Conservation (phyloP, 2,113 vertebrate genomes). For the Neolamprologus hecqui region DNA sequence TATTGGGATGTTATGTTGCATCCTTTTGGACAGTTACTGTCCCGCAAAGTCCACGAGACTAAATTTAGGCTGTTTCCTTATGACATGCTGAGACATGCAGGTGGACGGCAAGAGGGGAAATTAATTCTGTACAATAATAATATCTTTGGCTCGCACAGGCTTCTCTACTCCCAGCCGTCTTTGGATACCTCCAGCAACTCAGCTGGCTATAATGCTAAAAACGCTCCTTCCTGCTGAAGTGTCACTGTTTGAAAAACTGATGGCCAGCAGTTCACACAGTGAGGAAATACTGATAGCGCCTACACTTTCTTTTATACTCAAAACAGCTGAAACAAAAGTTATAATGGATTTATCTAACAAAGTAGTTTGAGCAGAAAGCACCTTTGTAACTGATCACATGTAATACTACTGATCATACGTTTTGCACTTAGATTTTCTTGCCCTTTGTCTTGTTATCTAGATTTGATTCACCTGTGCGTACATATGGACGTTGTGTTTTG, state of each 20-base stretch:
- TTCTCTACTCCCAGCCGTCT: background rate
- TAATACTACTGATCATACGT: background rate
- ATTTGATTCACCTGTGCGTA: background rate
- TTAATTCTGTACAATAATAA: slow-evolving; percentile 31
- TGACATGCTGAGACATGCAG: slow-evolving; percentile 20
- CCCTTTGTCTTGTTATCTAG: background rate
- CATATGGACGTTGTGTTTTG: background rate
- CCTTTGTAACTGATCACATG: background rate
- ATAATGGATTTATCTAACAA: background rate
- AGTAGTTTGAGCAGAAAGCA: background rate
- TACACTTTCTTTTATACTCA: background rate
- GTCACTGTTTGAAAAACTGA: background rate
- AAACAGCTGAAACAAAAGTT: background rate
- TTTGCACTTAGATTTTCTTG: background rate
- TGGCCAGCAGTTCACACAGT: background rate
- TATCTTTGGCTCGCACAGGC: slow-evolving; percentile 1
- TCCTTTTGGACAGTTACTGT: background rate
- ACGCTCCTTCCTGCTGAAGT: background rate
- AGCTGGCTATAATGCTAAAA: background rate
- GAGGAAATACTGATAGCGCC: background rate
- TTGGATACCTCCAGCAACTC: background rate
- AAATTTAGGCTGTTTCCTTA: slow-evolving; percentile 17
- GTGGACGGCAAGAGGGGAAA: slow-evolving; percentile 17
- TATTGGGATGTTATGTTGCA: background rate
- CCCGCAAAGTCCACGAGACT: background rate